These are phyloP conservation scores for Canis aureus DNA, from an alignment of 2,113 vertebrate species.

Conservation along the genomic window DNA sequence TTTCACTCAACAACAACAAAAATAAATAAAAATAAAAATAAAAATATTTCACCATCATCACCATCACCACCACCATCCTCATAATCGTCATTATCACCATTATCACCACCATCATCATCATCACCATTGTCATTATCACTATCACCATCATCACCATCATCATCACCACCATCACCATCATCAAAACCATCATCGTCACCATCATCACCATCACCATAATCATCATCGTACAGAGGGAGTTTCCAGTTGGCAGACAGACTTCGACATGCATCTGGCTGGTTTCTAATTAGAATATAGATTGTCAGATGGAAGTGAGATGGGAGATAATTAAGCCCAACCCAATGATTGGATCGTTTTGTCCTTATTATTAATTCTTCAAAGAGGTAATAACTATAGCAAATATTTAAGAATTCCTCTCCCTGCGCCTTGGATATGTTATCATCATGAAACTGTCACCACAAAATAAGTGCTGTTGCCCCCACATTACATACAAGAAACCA, in stretches of 20 bases:
- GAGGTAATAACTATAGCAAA: not conserved
- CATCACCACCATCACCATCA: not conserved
- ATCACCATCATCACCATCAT: not conserved
- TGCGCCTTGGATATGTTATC: not conserved
- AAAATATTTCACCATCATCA: not conserved
- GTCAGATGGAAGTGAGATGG: not conserved
- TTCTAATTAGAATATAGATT: not conserved
- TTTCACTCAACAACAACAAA: not conserved
- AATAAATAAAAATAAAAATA: too few species aligned
- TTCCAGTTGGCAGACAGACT: not conserved
- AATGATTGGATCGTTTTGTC: not conserved
- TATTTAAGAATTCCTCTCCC: not conserved
- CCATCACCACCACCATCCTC: not conserved
- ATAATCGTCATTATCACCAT: fast-evolving
- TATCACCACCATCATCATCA: not conserved
- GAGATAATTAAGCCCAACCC: not conserved
- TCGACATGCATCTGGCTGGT: not conserved
- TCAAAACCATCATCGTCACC: fast-evolving
- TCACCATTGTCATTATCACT: fast-evolving
- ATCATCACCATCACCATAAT: fast-evolving
- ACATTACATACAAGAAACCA: not conserved
- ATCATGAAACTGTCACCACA: not conserved
- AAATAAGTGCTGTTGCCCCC: not conserved
- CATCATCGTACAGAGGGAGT: not conserved
- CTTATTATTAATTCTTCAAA: not conserved